These are phyloP conservation scores for Tetraneura akinire DNA, from an alignment of 1,140 invertebrate genomes.

Conservation along the genomic window DNA sequence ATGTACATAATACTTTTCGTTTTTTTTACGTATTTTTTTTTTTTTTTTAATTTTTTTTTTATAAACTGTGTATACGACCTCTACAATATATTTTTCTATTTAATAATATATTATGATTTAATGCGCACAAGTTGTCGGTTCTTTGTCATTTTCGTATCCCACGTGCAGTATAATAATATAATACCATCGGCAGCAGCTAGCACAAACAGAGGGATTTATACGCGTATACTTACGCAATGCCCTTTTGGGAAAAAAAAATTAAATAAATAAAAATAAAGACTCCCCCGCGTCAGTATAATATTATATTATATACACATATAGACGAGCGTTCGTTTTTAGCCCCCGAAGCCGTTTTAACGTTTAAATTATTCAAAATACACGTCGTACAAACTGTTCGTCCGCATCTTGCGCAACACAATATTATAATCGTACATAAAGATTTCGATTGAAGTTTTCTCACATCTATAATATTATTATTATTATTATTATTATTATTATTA, in stretches of 20 bases:
- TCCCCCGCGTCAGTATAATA: conserved; percentile 11
- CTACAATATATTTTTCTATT: neutral
- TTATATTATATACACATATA: too few relatives aligned
- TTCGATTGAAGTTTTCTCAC: conserved; percentile 26
- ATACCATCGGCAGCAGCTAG: neutral
- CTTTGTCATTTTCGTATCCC: conserved; percentile 10
- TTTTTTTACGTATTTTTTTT: conserved; percentile 2
- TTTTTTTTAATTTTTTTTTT: neutral
- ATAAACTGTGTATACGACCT: neutral
- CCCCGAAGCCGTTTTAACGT: conserved; percentile 11
- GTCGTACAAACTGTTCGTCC: too few relatives aligned
- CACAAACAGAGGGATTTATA: conserved; percentile 21
- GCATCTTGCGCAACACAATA: neutral
- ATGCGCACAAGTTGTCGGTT: neutral
- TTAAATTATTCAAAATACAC: conserved; percentile 7
- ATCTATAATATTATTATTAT: neutral
- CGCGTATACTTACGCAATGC: too few relatives aligned
- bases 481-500: too few relatives aligned
- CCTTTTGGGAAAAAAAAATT: conserved; percentile 14
- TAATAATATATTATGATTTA: conserved; percentile 10
- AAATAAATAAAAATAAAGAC: conserved; percentile 6
- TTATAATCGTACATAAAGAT: neutral
- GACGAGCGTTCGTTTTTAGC: conserved; percentile 32
- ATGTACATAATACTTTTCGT: too few relatives aligned
- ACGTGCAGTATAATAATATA: neutral